phyloP scores from a whole-genome alignment of 2,888 invertebrate species.

The Rosalia funebris region DNA sequence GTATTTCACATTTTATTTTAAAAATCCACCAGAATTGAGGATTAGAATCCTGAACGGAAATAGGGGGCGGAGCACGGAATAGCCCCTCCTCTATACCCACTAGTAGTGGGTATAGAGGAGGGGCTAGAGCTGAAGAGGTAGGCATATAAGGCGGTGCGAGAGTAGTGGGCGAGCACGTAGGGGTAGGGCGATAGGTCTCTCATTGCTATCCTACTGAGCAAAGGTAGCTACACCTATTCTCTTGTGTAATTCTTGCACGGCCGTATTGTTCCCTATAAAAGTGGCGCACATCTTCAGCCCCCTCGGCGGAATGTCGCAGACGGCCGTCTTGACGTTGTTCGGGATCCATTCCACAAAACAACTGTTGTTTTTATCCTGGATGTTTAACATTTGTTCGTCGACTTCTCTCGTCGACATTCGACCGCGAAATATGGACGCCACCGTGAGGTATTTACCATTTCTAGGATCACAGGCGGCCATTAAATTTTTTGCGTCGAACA shows the following conservation, averaged over 20 bases:
- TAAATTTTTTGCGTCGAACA: constrained; percentile 88
- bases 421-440: constrained; percentile 84
- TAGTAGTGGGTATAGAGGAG: no score
- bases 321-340: constrained; percentile 77
- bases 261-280: constrained; percentile 73
- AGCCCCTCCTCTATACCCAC: no score
- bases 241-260: constrained; percentile 84
- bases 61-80: no score
- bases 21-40: no score
- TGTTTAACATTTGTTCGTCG: constrained; percentile 71
- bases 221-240: constrained; percentile 57
- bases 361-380: constrained; percentile 75
- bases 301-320: constrained; percentile 77
- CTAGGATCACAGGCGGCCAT: constrained; percentile 91
- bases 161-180: no score
- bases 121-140: no score
- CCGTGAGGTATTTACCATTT: constrained; percentile 81
- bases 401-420: constrained; percentile 74
- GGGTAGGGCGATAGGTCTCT: no score
- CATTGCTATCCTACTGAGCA: no score
- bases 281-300: constrained; percentile 76
- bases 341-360: constrained; percentile 77
- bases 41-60: no score
- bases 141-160: no score
- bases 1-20: no score